Base-by-base conservation (phyloP, 2,888 invertebrate genomes). In the Pseudanteris insignis region DNA sequence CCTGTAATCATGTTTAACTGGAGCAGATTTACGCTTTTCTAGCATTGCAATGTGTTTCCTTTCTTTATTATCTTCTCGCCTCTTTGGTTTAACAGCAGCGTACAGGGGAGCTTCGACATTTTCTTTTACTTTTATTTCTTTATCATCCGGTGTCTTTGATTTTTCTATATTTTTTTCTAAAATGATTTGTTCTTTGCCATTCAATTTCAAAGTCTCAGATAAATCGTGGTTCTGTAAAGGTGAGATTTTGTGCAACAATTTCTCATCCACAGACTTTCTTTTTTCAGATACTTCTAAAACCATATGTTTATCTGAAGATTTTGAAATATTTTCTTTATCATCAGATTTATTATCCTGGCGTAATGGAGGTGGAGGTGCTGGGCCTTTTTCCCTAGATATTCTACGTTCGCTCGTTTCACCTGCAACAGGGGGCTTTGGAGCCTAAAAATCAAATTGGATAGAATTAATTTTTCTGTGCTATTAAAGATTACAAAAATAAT, bases 351-450 rank as follows among this genome's bases (percentile, higher is more conserved):
- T 75, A 13, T 67, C 75, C 63, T 66, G 72, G 33, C 67, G 74
- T 32, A 75, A 70, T 11, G 76, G 70, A 13, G 86, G 91, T 50
- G 86, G 86, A 7, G 90, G 92, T 32, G 90, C 92, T 55, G 90
- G 91, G 58, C 92, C 92, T 79, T 92, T 92, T 73, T 91, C 91
- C 29, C 83, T 81, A 9, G 85, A 84, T 48, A 82, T 77, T 73
- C 84, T 81, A 57, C 85, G 82, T 69, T 84, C 84, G 37, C 73
- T 78, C 37, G 81, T 81, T 59, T 84, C 84, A 24, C 34, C 65
- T 32, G 67, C 60, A 47, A 69, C 67, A 36, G 78, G 77, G 77
- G 89, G 90, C 81, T 90, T 91, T 61, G 88, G 86, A 73, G 86
- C 84, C 88, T 89, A 67, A 40, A n/a, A 43, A 53, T 44, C 21